A percentile compares a stretch with the other conserved stretches of the same genome.
Evolutionary conservation across 2,113 vertebrate species (phyloP).

Genomic region (Hyaena hyaena): DNA sequence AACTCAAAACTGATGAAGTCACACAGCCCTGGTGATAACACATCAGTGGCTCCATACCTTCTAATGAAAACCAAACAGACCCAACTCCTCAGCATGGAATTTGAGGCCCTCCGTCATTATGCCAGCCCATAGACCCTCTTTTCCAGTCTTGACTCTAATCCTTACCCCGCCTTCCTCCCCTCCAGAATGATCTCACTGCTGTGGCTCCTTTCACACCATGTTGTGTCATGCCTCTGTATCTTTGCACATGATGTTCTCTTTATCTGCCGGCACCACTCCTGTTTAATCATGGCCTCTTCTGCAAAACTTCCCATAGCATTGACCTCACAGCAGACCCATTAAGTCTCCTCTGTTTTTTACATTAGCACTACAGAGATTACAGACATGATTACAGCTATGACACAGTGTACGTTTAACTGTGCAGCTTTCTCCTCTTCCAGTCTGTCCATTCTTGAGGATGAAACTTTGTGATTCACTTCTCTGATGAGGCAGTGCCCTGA

Average conservation of each 20-base stretch:
- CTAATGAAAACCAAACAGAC: neutral
- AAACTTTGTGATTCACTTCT: neutral
- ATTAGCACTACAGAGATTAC: neutral
- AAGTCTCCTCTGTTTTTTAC: neutral
- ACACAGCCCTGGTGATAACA: neutral
- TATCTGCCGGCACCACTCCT: neutral
- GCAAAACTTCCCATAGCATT: neutral
- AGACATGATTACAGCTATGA: neutral
- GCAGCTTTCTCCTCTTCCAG: neutral
- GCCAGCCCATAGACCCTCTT: neutral
- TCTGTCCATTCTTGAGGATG: neutral
- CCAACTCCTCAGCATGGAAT: neutral
- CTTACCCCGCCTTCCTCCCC: neutral
- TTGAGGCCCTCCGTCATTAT: neutral
- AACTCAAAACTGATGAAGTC: neutral
- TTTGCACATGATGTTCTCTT: neutral
- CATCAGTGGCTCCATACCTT: neutral
- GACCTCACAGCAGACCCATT: neutral
- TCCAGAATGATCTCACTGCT: neutral
- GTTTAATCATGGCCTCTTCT: neutral
- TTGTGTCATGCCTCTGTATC: neutral
- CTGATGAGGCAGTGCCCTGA: neutral
- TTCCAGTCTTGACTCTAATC: neutral
- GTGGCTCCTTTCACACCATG: fast-evolving
- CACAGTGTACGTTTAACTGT: neutral